Base-by-base conservation (phyloP, 2,797 vertebrate genomes). In the Phylloscopus collybita region DNA sequence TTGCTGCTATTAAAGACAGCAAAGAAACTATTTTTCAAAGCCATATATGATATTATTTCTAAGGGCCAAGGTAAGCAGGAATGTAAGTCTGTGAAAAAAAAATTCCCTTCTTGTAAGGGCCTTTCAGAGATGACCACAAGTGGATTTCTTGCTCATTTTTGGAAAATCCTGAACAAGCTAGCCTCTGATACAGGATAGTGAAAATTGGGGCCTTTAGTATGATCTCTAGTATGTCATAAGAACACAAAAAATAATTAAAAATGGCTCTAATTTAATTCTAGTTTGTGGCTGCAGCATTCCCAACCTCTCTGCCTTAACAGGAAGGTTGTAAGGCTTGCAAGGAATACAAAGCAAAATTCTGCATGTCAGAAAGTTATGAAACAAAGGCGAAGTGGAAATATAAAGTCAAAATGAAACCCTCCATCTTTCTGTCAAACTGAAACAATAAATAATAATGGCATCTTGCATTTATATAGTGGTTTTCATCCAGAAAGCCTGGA, bases 361-460 rank as follows among this genome's bases (percentile, higher is more conserved):
- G n/a, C 56, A 26, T 62, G 90, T 92, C 90, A 90, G 80, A 92
- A 95, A 96, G 94, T 94, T 95, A 96, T 96, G 93, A 96, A 96
- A 96, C 93, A 93, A 95, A 96, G 76, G 91, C 61, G 20, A 95
- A 96, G 83, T 92, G 78, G 50, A 96, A 96, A 96, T 96, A 95
- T 92, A 89, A 92, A 97, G 95, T 96, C 86, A 92, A 97, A 97
- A 95, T 97, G 96, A 97, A 97, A 96, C 96, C 50, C 90, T 96
- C 96, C 94, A 96, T 97, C 96, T 96, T 97, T 97, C 96, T 97
- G 96, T 96, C 96, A 97, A 95, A 82, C 71, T 74, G 90, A 95
- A 95, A 96, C 96, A 96, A 96, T 96, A 97, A 96, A 97, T 97
- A 96, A 97, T 96, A 96, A 96, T 95, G 96, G 88, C 90, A 95